Conservation (phyloP, 2,797 vertebrate genomes). For the Danio jaintianensis region DNA sequence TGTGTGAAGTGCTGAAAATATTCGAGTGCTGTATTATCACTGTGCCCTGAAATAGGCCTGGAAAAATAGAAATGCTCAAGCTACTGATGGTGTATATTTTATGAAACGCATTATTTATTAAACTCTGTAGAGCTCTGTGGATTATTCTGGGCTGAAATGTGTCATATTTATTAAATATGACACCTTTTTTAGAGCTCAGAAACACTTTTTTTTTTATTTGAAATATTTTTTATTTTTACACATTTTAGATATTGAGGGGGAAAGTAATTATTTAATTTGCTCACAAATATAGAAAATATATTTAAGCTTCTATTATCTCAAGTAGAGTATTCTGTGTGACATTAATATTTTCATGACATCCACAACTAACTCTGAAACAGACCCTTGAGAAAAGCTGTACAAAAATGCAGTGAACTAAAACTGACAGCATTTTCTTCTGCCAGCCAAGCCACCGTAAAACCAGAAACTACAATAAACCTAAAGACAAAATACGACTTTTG, state of each 20-base stretch:
- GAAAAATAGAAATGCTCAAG: conserved; percentile 22
- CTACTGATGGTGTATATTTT: conserved; percentile 46
- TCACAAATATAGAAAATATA: background rate
- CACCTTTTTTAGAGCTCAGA: conserved; percentile 4
- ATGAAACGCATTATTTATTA: conserved; percentile 41
- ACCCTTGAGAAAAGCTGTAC: background rate
- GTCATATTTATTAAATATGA: conserved; percentile 32
- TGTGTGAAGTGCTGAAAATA: background rate
- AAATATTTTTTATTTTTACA: background rate
- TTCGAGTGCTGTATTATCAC: background rate
- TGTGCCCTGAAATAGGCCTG: conserved; percentile 1
- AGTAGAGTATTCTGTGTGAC: background rate
- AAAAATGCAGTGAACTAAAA: background rate
- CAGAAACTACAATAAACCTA: background rate
- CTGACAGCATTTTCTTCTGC: background rate
- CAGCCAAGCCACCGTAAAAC: background rate
- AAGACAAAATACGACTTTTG: background rate
- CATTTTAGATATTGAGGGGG: background rate
- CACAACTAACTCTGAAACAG: background rate
- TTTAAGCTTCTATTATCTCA: background rate
- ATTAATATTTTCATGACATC: background rate
- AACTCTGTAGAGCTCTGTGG: conserved; percentile 20
- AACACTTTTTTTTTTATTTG: background rate
- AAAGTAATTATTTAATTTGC: background rate
- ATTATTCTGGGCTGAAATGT: conserved; percentile 25